Percentiles rank a stretch among this genome's conserved stretches.
These are phyloP conservation scores for Caenorhabditis inopinata DNA, from an alignment of 1,140 invertebrate genomes.

Conservation along the genomic window DNA sequence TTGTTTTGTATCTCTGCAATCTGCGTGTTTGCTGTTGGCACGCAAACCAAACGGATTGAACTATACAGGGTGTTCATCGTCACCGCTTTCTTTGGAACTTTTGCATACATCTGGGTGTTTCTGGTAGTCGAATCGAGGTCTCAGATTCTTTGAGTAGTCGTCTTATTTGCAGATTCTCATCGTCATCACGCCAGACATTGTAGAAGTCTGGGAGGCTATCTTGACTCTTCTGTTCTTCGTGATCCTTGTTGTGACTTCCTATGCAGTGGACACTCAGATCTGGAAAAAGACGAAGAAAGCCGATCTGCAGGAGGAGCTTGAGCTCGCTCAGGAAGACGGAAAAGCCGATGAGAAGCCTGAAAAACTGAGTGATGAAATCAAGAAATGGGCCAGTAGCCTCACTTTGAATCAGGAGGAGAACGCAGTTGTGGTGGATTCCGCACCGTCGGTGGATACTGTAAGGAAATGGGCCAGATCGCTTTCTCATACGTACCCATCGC, in stretches of 20 bases:
- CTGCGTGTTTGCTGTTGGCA: constrained; percentile 65
- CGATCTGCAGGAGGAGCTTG: constrained; percentile 17
- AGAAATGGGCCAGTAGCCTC: constrained; percentile 30
- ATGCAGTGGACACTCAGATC: constrained; percentile 48
- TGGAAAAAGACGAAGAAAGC: not conserved
- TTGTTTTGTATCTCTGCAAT: constrained; percentile 66
- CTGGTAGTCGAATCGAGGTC: too few relatives aligned
- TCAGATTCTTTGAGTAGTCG: too few relatives aligned
- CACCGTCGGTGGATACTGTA: not conserved
- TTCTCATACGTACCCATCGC: constrained; percentile 31
- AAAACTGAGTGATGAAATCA: constrained; percentile 28
- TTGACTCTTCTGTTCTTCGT: constrained; percentile 71
- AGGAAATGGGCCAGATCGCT: constrained; percentile 35
- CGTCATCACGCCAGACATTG: constrained; percentile 64
- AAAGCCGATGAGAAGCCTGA: not conserved
- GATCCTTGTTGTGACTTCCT: constrained; percentile 70
- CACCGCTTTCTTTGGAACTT: constrained; percentile 68
- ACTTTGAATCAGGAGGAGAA: not conserved
- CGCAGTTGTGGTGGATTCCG: not conserved
- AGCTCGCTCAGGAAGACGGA: not conserved
- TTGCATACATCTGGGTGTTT: constrained; percentile 70
- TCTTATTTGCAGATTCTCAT: constrained; percentile 55
- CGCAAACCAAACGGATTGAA: constrained; percentile 36
- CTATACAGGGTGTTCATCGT: constrained; percentile 65
- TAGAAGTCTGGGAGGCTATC: constrained; percentile 70